Percentiles rank a stretch among this genome's conserved stretches.
phyloP scores from a whole-genome alignment of 2,113 vertebrate species.

The Asarcornis scutulata region DNA sequence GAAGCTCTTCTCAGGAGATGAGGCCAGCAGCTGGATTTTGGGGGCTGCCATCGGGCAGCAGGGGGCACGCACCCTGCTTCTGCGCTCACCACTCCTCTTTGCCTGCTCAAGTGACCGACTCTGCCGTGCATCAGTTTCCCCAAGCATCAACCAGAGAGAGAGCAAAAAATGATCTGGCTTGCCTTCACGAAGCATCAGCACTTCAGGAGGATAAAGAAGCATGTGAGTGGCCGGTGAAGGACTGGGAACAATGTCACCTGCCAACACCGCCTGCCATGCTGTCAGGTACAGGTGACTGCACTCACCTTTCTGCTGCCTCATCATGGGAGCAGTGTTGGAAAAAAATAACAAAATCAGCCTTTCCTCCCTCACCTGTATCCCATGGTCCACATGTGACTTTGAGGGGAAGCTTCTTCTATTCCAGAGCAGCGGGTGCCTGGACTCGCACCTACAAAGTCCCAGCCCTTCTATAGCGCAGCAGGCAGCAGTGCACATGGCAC shows the following conservation, averaged over 20 bases:
- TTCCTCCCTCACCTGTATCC: background rate
- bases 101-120: background rate
- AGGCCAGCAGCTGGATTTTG: background rate
- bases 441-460: background rate
- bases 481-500: background rate
- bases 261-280: background rate
- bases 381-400: accelerated
- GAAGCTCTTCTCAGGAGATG: background rate
- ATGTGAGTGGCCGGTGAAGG: background rate
- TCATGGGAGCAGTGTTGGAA: background rate
- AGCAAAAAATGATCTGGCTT: background rate
- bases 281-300: background rate
- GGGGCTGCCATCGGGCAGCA: background rate
- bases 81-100: background rate
- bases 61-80: background rate
- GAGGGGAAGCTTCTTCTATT: background rate
- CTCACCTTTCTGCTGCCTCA: background rate
- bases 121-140: background rate
- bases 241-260: background rate
- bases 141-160: background rate
- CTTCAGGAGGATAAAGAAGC: background rate
- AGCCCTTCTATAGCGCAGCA: background rate
- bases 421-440: background rate
- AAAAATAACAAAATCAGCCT: background rate
- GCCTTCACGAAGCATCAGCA: background rate